Evolutionary conservation across 2,113 vertebrate genomes (phyloP).

Genomic region (Xiphias gladius): DNA sequence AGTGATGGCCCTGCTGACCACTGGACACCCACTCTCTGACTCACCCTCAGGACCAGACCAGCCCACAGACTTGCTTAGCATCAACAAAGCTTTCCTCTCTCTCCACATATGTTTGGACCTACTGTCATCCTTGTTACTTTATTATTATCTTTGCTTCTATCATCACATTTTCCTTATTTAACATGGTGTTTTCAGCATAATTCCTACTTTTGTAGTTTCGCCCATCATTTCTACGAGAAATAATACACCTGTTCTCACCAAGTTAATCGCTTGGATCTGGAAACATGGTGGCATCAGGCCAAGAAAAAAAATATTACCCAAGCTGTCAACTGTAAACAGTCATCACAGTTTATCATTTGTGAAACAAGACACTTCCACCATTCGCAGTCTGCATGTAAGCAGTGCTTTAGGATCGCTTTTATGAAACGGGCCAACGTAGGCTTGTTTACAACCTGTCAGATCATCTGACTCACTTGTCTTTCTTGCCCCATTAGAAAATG

Average conservation of each 20-base stretch:
- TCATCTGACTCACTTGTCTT: constrained; percentile 23
- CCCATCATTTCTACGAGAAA: neutral
- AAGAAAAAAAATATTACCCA: constrained; percentile 19
- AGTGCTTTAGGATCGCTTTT: constrained; percentile 35
- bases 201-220: neutral
- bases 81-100: constrained; percentile 45
- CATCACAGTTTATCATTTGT: constrained; percentile 32
- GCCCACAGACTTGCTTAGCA: constrained; percentile 61
- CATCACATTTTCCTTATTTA: constrained; percentile 55
- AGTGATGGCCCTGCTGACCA: constrained; percentile 57
- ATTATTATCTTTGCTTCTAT: constrained; percentile 50
- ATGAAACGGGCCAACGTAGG: constrained; percentile 13
- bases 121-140: constrained; percentile 37
- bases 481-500: constrained; percentile 15
- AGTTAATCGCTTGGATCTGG: neutral
- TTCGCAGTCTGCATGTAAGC: constrained; percentile 22
- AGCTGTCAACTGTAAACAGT: constrained; percentile 21
- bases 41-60: constrained; percentile 70
- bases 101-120: constrained; percentile 41
- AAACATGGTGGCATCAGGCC: neutral
- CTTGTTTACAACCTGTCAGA: constrained; percentile 41
- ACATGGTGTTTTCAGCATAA: constrained; percentile 23
- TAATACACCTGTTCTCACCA: too few relatives aligned
- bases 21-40: constrained; percentile 75
- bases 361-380: constrained; percentile 2